These are phyloP conservation scores for Ganaspis sp. DNA, from an alignment of 1,140 invertebrate species.

Conservation along the genomic window DNA sequence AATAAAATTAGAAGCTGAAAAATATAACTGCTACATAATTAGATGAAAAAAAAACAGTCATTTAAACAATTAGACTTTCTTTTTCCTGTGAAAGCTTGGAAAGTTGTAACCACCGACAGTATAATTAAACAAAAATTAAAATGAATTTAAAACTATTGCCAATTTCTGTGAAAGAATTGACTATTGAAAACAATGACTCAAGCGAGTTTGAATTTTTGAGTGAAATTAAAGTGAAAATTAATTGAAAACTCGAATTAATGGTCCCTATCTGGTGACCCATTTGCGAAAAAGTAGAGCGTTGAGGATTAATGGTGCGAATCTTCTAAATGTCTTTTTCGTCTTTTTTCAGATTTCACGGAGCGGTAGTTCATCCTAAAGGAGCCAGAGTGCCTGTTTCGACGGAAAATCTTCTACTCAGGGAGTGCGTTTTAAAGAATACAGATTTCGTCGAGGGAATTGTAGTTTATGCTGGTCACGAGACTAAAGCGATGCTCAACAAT, in stretches of 20 bases:
- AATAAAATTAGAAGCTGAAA: too few relatives aligned
- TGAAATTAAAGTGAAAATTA: neutral
- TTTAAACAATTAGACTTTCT: too few relatives aligned
- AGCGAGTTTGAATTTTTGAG: neutral
- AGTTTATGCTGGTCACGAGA: slow-evolving; percentile 98
- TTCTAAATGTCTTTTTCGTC: slow-evolving; percentile 7
- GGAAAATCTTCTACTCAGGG: slow-evolving; percentile 94
- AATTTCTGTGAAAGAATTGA: too few relatives aligned
- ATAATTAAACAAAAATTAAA: too few relatives aligned
- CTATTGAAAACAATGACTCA: too few relatives aligned
- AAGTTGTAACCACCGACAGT: too few relatives aligned
- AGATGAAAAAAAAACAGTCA: too few relatives aligned
- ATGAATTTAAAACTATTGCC: too few relatives aligned
- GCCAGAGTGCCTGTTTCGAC: slow-evolving; percentile 89
- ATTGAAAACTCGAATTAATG: neutral
- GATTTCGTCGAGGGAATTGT: slow-evolving; percentile 97
- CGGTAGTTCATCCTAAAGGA: slow-evolving; percentile 88
- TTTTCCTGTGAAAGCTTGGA: too few relatives aligned
- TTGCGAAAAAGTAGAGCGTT: neutral
- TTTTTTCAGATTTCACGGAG: slow-evolving; percentile 87
- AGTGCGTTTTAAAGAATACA: slow-evolving; percentile 95
- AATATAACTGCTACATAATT: too few relatives aligned
- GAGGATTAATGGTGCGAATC: slow-evolving; percentile 18
- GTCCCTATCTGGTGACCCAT: neutral
- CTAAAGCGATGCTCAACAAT: slow-evolving; percentile 98